phyloP scores from a whole-genome alignment of 2,888 invertebrate genomes.

The Hoplodrina blanda region DNA sequence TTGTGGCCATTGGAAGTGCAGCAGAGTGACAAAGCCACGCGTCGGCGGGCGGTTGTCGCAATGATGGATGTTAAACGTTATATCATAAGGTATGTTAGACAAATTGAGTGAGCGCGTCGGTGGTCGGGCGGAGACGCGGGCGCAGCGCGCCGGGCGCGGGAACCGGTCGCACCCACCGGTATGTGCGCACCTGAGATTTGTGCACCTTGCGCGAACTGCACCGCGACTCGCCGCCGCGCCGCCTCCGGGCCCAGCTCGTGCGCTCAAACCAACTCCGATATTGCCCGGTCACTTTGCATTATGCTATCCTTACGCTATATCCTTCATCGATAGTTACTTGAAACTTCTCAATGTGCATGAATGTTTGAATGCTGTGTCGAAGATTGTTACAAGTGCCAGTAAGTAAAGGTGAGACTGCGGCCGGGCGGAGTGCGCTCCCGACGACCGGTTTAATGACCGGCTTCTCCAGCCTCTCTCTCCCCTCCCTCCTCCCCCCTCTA shows the following conservation, averaged over 20 bases:
- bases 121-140: background rate
- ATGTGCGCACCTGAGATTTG: conserved; percentile 35
- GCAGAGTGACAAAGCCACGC: background rate
- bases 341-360: background rate
- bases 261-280: conserved; percentile 4
- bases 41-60: background rate
- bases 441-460: conserved; percentile 69
- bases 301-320: no score
- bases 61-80: conserved; percentile 67
- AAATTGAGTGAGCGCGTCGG: conserved; percentile 76
- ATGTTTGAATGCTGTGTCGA: background rate
- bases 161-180: conserved; percentile 65
- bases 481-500: conserved; percentile 53
- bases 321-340: background rate
- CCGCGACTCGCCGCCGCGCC: background rate
- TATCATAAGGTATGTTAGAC: conserved; percentile 69
- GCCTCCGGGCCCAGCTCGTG: background rate
- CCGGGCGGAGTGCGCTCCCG: conserved; percentile 34
- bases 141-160: conserved; percentile 33
- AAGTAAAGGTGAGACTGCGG: conserved; percentile 8
- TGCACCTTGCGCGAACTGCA: conserved; percentile 26
- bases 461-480: conserved; percentile 54
- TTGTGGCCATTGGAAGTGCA: background rate
- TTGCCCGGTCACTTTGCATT: background rate
- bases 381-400: conserved; percentile 3